Evolutionary conservation across 2,113 vertebrate genomes (phyloP).

Genomic region (Sinocyclocheilus rhinocerous): DNA sequence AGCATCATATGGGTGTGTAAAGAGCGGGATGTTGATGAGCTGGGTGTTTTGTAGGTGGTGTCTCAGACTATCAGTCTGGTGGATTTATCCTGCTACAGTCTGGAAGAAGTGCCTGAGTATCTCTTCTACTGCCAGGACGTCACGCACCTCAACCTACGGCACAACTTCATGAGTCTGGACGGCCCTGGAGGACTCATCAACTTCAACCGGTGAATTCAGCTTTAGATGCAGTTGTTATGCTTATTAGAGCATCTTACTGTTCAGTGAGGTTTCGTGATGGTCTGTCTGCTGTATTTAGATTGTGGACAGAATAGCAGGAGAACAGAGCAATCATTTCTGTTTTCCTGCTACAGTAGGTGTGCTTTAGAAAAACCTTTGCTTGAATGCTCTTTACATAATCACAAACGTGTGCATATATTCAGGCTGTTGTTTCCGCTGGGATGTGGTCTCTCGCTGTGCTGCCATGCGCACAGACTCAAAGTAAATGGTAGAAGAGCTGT

Average conservation of each 20-base stretch:
- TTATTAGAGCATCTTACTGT: neutral
- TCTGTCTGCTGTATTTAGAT: neutral
- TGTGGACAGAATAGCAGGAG: neutral
- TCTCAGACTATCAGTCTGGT: constrained; percentile 90
- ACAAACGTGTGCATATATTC: neutral
- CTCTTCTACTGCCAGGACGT: constrained; percentile 96
- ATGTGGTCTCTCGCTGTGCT: neutral
- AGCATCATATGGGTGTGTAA: neutral
- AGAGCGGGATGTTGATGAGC: neutral
- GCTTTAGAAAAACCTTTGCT: neutral
- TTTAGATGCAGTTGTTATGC: neutral
- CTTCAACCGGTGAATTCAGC: constrained; percentile 83
- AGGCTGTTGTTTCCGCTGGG: neutral
- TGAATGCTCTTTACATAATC: neutral
- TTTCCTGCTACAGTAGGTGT: neutral
- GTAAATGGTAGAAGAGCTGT: neutral
- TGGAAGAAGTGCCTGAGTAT: constrained; percentile 91
- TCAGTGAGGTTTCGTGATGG: neutral
- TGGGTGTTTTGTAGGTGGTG: constrained; percentile 79
- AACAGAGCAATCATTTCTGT: neutral
- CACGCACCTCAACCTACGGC: constrained; percentile 93
- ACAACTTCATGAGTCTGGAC: constrained; percentile 91
- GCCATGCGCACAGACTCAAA: neutral
- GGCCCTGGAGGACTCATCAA: constrained; percentile 85
- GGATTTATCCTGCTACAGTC: constrained; percentile 94